Evolutionary conservation across 2,113 vertebrate genomes (phyloP), one percentile per base, ranked within the genome.

Genomic region (Psittacara wagleri): DNA sequence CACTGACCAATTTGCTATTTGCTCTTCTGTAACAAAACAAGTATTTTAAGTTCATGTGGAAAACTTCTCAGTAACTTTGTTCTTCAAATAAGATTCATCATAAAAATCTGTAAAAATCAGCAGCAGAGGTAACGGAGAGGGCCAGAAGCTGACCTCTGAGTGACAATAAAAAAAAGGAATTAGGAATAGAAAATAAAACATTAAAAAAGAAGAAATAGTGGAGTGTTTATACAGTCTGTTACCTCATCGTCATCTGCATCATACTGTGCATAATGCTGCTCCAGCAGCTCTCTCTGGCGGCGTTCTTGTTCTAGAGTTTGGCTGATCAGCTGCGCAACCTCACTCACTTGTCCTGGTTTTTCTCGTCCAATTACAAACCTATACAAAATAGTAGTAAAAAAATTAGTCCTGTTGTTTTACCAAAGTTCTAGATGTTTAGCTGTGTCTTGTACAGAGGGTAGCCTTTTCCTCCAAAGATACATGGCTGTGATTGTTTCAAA

Each of bases 171-270:
- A 91, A 62, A 31, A 31, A 88, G 41, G 37, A 87, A 67, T 66
- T 57, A 77, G 59, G 75, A 92, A 92, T 3, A 88, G 48, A 82
- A 92, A 94, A 39, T 13, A 66, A 33, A 75, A 55, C 27, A 57
- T 31, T 49, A 41, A 64, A 49, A 93, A 82, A 8, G 57, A 88
- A 10, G 3, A 22, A 88, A 52, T 0, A 94, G 35, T 88, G 77
- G 77, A 91, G 88, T 1, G 10, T 37, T 73, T 33, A 33, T 88
- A 62, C 46, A 90, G 72, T 25, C 25, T 33, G 35, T 98, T 98
- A 99, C 99, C 99, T 99, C 99, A 11, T 99, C 99, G 28, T 99
- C 99, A 24, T 99, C 99, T 0, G 99, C 99, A 7, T 99, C 99
- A 4, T 99, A 99, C 48, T 99, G 99, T 33, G 98, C 98, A 33